These are phyloP conservation scores for Lytechinus pictus DNA, from an alignment of 35 echinoderm and acorn worm genomes.

Conservation along the genomic window DNA sequence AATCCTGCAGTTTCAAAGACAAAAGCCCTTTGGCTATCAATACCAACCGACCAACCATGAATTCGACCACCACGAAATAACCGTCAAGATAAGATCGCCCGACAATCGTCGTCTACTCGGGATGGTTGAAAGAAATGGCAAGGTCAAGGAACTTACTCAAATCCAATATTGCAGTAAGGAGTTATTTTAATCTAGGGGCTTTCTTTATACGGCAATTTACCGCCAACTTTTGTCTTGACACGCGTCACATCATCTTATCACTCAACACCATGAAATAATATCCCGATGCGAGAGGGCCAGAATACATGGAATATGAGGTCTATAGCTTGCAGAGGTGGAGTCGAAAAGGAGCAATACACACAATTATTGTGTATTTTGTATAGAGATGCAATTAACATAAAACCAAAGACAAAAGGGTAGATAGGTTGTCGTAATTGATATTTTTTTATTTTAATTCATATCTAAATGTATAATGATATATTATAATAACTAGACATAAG, in stretches of 20 bases:
- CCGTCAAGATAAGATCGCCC: neutral
- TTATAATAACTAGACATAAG: too few species aligned
- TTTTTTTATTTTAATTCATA: too few species aligned
- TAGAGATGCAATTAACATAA: too few species aligned
- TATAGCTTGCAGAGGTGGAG: neutral
- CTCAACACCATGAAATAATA: neutral
- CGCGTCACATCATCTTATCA: neutral
- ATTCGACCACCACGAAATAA: neutral
- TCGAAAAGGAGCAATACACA: too few species aligned
- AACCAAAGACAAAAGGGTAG: too few species aligned
- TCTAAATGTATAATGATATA: too few species aligned
- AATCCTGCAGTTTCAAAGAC: neutral
- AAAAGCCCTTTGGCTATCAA: neutral
- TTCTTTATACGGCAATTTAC: neutral
- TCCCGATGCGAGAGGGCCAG: too few species aligned
- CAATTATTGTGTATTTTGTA: too few species aligned
- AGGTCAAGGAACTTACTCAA: neutral
- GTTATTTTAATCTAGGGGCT: neutral
- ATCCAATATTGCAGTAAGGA: neutral
- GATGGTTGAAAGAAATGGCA: neutral
- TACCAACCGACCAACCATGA: neutral
- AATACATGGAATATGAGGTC: neutral
- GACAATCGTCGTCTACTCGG: neutral
- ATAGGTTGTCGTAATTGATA: too few species aligned
- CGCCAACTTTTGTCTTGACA: constrained; percentile 11